Evolutionary conservation across 1,140 invertebrate genomes (phyloP), one percentile per base, ranked within the genome.

Genomic region (Tribolium castaneum): DNA sequence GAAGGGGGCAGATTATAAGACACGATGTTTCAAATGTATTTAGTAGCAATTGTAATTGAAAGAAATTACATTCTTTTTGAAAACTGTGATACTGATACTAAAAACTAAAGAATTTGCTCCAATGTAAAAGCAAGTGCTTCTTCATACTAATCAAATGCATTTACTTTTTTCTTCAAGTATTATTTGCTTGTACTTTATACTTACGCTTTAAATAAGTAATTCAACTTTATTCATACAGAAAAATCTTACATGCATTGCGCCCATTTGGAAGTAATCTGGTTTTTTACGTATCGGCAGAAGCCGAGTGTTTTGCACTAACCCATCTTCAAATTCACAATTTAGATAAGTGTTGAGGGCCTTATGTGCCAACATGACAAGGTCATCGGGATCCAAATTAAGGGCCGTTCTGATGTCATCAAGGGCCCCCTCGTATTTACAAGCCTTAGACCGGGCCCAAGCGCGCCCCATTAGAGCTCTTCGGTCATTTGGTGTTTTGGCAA

Each of bases 261-360:
- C 89, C 84, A 89, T 88, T 30, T 84, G 84, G 74, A 90, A 90
- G 75, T 89, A 88, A 49, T 89, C 88, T 6, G 89, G 89, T 82
- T 90, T 88, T 45, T 86, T 85, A n/a, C 89, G 83, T 39, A 82
- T 77, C 13, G 88, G 84, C 0, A 86, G 75, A 6, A 87, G 85
- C 9, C 88, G 83, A 45, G 84, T 86, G 80, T 90, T 90, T 82
- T 88, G 87, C 2, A 90, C 87, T 3, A 90, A 82, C 0, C 88
- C 89, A 76, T 88, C 85, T 82, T 90, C 89, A 81, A 90, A 90
- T 76, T 90, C 89, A 14, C 88, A 88, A 85, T 87, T 88, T 1
- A 89, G 86, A 77, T 89, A 90, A 80, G 88, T 87, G n/a, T 88
- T 88, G 1, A 87, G 84, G n/a, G 88, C 85, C 82, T 89, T 88